Percentiles rank a stretch among this genome's conserved stretches.
phyloP scores from a whole-genome alignment of 2,797 vertebrate genomes.

The Lagodon rhomboides region DNA sequence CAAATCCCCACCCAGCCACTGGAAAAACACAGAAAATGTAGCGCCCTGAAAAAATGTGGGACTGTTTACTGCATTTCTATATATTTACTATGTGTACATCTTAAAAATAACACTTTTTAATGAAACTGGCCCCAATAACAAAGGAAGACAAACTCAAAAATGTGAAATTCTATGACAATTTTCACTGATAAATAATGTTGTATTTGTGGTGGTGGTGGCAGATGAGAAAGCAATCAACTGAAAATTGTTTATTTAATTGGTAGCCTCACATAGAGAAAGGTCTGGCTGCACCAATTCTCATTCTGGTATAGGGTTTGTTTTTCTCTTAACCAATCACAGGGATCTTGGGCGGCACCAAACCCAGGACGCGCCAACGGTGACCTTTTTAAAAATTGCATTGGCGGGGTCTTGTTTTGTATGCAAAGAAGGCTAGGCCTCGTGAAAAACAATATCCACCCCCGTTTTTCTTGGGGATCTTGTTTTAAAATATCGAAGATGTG shows the following conservation, averaged over 20 bases:
- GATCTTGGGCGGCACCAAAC: no score
- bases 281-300: no score
- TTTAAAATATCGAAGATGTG: no score
- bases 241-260: background rate
- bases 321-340: no score
- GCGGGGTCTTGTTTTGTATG: no score
- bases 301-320: no score
- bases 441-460: no score
- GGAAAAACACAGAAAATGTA: constrained; percentile 2
- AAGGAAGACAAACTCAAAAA: background rate
- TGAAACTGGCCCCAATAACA: background rate
- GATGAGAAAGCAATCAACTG: background rate
- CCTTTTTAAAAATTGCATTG: no score
- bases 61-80: background rate
- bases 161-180: background rate
- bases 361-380: no score
- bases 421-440: no score
- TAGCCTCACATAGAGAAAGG: no score
- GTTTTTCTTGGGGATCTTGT: no score
- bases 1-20: background rate
- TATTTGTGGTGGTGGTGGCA: background rate
- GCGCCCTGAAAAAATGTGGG: background rate
- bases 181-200: background rate
- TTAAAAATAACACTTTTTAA: background rate
- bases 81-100: background rate